These are phyloP conservation scores for Eulacestoma nigropectus DNA, from an alignment of 2,113 vertebrate species.

Conservation along the genomic window DNA sequence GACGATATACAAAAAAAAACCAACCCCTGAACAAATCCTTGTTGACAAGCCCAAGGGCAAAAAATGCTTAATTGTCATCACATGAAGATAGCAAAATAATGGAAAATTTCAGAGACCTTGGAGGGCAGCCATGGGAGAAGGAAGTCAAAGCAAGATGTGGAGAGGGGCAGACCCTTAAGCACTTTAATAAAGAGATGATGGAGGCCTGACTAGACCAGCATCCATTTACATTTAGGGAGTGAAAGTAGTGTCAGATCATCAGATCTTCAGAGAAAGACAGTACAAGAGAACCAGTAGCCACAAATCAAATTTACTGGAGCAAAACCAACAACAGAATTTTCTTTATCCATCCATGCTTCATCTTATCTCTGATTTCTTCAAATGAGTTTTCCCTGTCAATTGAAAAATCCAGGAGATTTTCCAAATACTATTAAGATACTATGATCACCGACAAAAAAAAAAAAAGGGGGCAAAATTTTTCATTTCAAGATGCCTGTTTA, in stretches of 20 bases:
- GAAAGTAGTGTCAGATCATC: background rate
- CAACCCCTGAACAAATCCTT: background rate
- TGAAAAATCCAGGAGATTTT: background rate
- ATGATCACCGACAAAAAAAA: background rate
- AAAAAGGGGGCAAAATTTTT: background rate
- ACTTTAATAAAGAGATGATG: background rate
- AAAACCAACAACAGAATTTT: background rate
- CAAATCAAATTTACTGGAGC: background rate
- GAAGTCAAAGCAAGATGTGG: background rate
- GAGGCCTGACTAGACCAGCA: background rate
- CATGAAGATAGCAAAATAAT: background rate
- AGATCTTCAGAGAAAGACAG: background rate
- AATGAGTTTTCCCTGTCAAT: background rate
- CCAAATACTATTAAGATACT: background rate
- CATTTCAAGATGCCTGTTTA: background rate
- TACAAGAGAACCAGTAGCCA: background rate
- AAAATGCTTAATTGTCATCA: slow-evolving; percentile 1
- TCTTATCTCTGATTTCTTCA: background rate
- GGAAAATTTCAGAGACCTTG: slow-evolving; percentile 36
- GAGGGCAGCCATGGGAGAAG: background rate
- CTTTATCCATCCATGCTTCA: background rate
- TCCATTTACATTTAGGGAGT: background rate
- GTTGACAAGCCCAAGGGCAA: background rate
- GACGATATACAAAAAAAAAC: background rate
- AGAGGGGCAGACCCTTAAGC: background rate